Percentiles rank a stretch among this genome's conserved stretches.
These are phyloP conservation scores for Lycodopsis pacificus DNA, from an alignment of 2,797 vertebrate genomes.

Conservation along the genomic window DNA sequence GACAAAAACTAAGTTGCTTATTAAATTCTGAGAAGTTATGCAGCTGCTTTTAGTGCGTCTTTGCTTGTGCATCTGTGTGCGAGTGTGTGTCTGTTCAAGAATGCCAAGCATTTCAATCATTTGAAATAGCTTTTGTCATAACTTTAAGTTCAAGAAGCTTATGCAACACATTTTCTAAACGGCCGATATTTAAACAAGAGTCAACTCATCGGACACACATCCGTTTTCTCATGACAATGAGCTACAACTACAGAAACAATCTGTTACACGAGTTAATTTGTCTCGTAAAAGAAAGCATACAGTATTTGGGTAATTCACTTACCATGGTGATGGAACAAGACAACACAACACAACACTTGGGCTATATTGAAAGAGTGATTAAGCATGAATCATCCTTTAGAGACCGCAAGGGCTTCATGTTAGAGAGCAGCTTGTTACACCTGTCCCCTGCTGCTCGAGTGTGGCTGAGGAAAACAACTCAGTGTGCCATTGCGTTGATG, in stretches of 20 bases:
- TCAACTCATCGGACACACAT: conserved; percentile 6
- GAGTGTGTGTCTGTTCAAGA: not conserved
- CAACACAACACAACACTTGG: conserved; percentile 43
- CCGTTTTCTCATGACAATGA: conserved; percentile 30
- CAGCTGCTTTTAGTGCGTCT: too few species aligned
- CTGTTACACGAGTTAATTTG: conserved; percentile 40
- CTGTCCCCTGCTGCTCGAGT: conserved; percentile 63
- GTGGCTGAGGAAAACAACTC: conserved; percentile 54
- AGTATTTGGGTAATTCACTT: conserved; percentile 37
- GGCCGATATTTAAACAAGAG: not conserved
- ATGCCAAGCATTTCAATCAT: not conserved
- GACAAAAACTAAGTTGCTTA: not conserved
- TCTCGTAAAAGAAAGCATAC: conserved; percentile 32
- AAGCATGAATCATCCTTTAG: conserved; percentile 56
- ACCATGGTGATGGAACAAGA: conserved; percentile 59
- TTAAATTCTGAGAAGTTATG: not conserved
- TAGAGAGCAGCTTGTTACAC: conserved; percentile 61
- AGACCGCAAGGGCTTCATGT: conserved; percentile 65
- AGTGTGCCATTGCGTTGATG: conserved; percentile 49
- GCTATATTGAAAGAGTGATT: conserved; percentile 58
- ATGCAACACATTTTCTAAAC: not conserved
- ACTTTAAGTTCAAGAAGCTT: not conserved
- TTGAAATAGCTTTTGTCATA: not conserved
- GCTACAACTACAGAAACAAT: conserved; percentile 15
- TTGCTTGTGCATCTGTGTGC: too few species aligned